Percentiles rank a stretch among this genome's conserved stretches.
Conservation (phyloP, 2,888 invertebrate genomes). For the Sminthurides aquaticus region DNA sequence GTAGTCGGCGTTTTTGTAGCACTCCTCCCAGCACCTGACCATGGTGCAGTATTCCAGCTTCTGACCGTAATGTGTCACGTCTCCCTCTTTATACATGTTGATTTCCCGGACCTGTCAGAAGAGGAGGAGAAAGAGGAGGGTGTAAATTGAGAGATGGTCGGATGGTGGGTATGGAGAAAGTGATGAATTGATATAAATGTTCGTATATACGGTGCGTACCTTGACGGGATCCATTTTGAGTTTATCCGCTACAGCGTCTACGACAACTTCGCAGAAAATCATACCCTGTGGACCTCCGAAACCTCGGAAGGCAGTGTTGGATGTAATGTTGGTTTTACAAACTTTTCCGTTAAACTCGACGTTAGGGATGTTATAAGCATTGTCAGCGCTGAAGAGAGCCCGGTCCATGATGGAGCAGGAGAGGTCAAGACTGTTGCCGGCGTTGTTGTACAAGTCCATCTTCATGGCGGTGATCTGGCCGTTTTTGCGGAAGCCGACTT, state of each 20-base stretch:
- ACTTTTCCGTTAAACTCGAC: constrained; percentile 62
- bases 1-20: constrained; percentile 61
- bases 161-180: too few relatives aligned
- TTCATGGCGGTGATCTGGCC: constrained; percentile 69
- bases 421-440: constrained; percentile 73
- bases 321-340: constrained; percentile 82
- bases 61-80: constrained; percentile 70
- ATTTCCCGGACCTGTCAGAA: constrained; percentile 50
- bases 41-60: constrained; percentile 64
- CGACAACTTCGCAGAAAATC: constrained; percentile 72
- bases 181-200: too few relatives aligned
- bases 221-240: constrained; percentile 59
- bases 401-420: constrained; percentile 67
- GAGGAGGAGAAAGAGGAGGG: too few relatives aligned
- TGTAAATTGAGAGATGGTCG: too few relatives aligned
- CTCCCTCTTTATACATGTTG: constrained; percentile 75
- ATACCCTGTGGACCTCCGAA: constrained; percentile 88
- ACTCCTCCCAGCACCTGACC: constrained; percentile 70
- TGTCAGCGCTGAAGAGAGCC: constrained; percentile 75
- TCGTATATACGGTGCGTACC: too few relatives aligned
- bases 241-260: constrained; percentile 65
- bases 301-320: constrained; percentile 88
- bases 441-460: constrained; percentile 70
- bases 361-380: constrained; percentile 70
- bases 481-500: constrained; percentile 66